phyloP scores from a whole-genome alignment of 1,140 invertebrate species.

The Contarinia nasturtii region DNA sequence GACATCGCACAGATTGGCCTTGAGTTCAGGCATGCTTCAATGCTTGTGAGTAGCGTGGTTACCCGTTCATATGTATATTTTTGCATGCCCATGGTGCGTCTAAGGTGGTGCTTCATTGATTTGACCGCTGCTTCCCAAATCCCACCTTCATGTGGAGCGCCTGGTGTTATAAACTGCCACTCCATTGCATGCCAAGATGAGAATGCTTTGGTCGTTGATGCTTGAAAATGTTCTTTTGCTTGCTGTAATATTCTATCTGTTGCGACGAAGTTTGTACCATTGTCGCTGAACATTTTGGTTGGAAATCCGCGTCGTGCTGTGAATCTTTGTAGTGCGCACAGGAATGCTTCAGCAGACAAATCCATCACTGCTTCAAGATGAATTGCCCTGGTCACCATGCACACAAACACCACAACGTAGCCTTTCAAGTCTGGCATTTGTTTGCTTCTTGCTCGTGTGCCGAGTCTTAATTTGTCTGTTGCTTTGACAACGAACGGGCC shows the following conservation, averaged over 20 bases:
- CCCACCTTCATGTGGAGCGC: slow-evolving; percentile 9
- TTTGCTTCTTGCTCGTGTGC: too few species aligned
- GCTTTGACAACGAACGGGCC: too few species aligned
- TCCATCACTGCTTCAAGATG: too few species aligned
- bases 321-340: slow-evolving; percentile 5
- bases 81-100: slow-evolving; percentile 7
- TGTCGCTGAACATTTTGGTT: slow-evolving; percentile 5
- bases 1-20: slow-evolving; percentile 12
- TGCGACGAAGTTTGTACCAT: slow-evolving; percentile 10
- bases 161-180: slow-evolving; percentile 8
- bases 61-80: slow-evolving; percentile 13
- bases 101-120: slow-evolving; percentile 11
- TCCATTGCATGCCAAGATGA: slow-evolving; percentile 4
- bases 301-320: too few species aligned
- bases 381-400: too few species aligned
- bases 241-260: slow-evolving; percentile 21
- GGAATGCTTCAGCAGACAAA: too few species aligned
- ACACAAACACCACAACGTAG: neutral
- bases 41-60: slow-evolving; percentile 9
- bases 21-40: slow-evolving; percentile 13
- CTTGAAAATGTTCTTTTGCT: slow-evolving; percentile 8
- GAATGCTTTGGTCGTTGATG: slow-evolving; percentile 9
- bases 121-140: slow-evolving; percentile 12
- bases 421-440: slow-evolving; percentile 2
- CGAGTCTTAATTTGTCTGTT: too few species aligned